Evolutionary conservation across 2,888 invertebrate genomes (phyloP).

Genomic region (Dicranocentrus wangi): DNA sequence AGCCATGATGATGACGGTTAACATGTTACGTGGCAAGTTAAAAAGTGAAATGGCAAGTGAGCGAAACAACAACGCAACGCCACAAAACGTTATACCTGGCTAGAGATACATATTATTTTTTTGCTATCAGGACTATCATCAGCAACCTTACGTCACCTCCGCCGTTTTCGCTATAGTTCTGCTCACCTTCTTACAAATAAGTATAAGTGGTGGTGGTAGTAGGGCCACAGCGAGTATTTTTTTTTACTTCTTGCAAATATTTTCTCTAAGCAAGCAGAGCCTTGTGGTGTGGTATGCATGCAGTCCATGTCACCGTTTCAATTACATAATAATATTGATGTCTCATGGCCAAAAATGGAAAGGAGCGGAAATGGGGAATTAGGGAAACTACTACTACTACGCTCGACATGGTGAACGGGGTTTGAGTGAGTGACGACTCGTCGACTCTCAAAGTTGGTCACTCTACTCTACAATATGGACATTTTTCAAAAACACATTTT

Average conservation of each 20-base stretch:
- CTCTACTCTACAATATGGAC: not conserved
- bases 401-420: not conserved
- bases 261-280: too few relatives aligned
- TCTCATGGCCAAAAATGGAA: constrained; percentile 54
- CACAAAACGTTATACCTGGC: not conserved
- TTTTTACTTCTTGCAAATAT: too few relatives aligned
- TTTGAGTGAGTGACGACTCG: not conserved
- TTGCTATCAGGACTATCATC: too few relatives aligned
- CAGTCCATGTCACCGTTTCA: too few relatives aligned
- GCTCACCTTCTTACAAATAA: not conserved
- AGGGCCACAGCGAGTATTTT: too few relatives aligned
- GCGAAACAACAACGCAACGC: not conserved
- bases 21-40: not conserved
- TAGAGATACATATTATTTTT: too few relatives aligned
- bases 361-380: constrained; percentile 51
- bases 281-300: too few relatives aligned
- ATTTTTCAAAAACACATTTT: constrained; percentile 8
- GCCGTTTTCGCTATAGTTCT: not conserved
- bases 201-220: too few relatives aligned
- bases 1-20: not conserved
- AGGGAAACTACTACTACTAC: constrained; percentile 29
- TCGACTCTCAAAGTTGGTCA: not conserved
- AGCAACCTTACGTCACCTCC: too few relatives aligned
- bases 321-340: constrained; percentile 37
- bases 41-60: not conserved